These are phyloP conservation scores for Eupsittula cactorum DNA, from an alignment of 2,113 vertebrate species.

Conservation along the genomic window DNA sequence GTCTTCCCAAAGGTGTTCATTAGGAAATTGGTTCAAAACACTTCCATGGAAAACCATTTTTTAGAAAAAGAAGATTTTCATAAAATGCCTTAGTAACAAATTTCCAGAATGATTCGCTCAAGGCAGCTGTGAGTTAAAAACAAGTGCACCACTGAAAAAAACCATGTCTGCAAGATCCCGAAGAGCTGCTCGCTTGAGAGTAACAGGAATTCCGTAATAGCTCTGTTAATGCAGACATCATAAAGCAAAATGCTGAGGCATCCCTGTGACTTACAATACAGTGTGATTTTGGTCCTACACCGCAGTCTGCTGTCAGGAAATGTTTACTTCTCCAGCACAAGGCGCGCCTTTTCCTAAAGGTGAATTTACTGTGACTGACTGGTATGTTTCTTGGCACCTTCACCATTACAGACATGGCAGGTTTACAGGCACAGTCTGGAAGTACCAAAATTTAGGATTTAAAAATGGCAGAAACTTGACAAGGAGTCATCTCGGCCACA, in stretches of 20 bases:
- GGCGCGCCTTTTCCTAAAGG: background rate
- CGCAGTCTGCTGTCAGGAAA: slow-evolving; percentile 13
- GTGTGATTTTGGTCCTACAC: slow-evolving; percentile 46
- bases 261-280: background rate
- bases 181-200: slow-evolving; percentile 46
- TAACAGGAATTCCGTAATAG: background rate
- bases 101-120: slow-evolving; percentile 44
- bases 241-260: background rate
- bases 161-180: slow-evolving; percentile 10
- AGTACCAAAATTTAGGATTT: slow-evolving; percentile 39
- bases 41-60: background rate
- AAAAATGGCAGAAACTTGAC: slow-evolving; percentile 5
- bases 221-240: background rate
- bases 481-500: background rate
- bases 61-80: slow-evolving; percentile 39
- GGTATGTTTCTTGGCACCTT: slow-evolving; percentile 38
- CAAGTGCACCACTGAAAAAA: slow-evolving; percentile 34
- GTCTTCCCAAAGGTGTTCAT: background rate
- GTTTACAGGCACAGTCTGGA: slow-evolving; percentile 54
- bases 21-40: slow-evolving; percentile 49
- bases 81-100: slow-evolving; percentile 38
- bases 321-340: background rate
- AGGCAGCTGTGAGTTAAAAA: slow-evolving; percentile 46
- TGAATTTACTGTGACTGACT: slow-evolving; percentile 8
- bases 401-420: slow-evolving; percentile 45